A percentile compares a stretch with the other conserved stretches of the same genome.
Evolutionary conservation across 2,888 invertebrate genomes (phyloP).

Genomic region (Embidobia sp.): DNA sequence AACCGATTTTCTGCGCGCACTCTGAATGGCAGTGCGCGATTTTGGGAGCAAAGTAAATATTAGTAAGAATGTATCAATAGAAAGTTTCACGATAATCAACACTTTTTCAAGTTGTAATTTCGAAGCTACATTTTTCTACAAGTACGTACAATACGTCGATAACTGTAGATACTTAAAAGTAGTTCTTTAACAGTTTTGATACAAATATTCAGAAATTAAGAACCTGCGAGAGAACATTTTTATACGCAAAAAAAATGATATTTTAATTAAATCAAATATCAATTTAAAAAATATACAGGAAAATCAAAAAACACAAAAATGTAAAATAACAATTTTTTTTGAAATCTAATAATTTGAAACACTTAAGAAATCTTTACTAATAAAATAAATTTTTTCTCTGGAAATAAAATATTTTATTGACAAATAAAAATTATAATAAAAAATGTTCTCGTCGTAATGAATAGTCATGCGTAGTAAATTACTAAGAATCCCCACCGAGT

Average conservation of each 20-base stretch:
- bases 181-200: constrained; percentile 1
- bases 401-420: too few relatives aligned
- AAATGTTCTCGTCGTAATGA: constrained; percentile 10
- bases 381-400: too few relatives aligned
- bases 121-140: constrained; percentile 52
- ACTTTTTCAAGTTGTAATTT: constrained; percentile 22
- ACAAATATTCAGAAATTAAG: background rate
- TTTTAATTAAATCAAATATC: too few relatives aligned
- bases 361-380: too few relatives aligned
- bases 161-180: constrained; percentile 2
- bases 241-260: too few relatives aligned
- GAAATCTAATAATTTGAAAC: too few relatives aligned
- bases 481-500: constrained; percentile 1
- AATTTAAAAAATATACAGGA: too few relatives aligned
- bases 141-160: constrained; percentile 7
- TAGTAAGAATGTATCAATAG: too few relatives aligned
- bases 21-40: background rate
- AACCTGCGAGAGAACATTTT: background rate
- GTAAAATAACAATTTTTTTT: too few relatives aligned
- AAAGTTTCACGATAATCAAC: constrained; percentile 8
- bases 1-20: constrained; percentile 12
- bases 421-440: too few relatives aligned
- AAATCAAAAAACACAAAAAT: too few relatives aligned
- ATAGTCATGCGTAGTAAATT: background rate
- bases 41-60: constrained; percentile 27